phyloP scores from a whole-genome alignment of 2,113 vertebrate genomes.

The Dryoscopus gambensis region DNA sequence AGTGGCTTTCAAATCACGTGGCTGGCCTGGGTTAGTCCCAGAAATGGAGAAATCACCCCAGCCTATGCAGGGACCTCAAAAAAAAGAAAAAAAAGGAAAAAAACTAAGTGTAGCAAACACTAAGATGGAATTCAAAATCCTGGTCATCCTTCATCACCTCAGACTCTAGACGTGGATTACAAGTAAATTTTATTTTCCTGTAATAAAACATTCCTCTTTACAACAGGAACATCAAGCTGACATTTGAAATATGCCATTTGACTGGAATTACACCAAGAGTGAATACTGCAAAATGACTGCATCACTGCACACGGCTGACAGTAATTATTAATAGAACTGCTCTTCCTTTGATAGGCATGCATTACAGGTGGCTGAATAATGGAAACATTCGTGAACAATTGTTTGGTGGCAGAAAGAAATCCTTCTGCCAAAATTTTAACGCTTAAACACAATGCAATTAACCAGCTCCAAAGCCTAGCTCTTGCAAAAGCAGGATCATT shows the following conservation, averaged over 20 bases:
- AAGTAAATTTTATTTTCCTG: not conserved
- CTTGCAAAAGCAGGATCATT: not conserved
- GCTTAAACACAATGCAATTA: conserved; percentile 11
- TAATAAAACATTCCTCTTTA: conserved; percentile 26
- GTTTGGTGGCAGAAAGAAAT: not conserved
- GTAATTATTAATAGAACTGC: conserved; percentile 34
- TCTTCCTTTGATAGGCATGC: conserved; percentile 29
- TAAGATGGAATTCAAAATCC: not conserved
- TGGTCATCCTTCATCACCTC: not conserved
- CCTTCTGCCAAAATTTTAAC: not conserved
- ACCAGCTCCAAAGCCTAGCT: not conserved
- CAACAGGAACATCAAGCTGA: not conserved
- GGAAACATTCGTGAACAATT: conserved; percentile 57
- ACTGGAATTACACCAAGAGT: conserved; percentile 35
- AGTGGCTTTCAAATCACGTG: not conserved
- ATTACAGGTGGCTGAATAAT: conserved; percentile 21
- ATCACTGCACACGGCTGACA: conserved; percentile 24
- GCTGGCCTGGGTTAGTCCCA: not conserved
- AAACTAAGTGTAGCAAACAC: not conserved
- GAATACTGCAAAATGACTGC: conserved; percentile 1
- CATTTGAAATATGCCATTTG: conserved; percentile 29
- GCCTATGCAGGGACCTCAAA: not conserved
- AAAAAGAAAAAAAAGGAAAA: not conserved
- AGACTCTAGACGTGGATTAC: not conserved
- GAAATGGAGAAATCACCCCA: not conserved